Percentiles rank a stretch among this genome's conserved stretches.
These are phyloP conservation scores for Isurus oxyrinchus DNA, from an alignment of 2,113 vertebrate species.

Conservation along the genomic window DNA sequence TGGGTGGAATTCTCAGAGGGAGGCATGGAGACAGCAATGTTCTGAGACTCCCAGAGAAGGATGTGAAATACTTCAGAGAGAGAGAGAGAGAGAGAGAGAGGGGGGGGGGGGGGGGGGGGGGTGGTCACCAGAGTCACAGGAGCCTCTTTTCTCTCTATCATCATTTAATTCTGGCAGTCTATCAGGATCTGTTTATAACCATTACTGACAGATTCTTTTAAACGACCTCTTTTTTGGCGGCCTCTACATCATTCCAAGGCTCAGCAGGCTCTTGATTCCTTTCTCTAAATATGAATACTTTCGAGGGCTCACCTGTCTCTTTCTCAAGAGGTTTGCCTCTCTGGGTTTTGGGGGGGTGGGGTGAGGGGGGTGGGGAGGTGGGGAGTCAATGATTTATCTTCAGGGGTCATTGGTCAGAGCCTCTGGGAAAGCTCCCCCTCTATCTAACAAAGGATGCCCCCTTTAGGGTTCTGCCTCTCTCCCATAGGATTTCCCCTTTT, in stretches of 20 bases:
- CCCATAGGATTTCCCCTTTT: neutral
- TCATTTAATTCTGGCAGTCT: neutral
- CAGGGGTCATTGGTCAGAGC: neutral
- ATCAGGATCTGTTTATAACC: neutral
- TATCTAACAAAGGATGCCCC: neutral
- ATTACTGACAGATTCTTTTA: neutral
- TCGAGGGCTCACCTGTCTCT: neutral
- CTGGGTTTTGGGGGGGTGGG: too few species aligned
- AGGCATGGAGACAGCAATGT: too few species aligned
- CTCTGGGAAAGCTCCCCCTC: neutral
- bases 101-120: too few species aligned
- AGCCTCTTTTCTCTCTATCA: too few species aligned
- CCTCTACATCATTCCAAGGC: neutral
- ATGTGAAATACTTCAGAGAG: too few species aligned
- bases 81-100: too few species aligned
- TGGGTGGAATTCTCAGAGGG: too few species aligned
- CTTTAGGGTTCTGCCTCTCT: neutral
- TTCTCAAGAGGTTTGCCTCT: neutral
- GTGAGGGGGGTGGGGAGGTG: too few species aligned
- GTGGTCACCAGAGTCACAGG: too few species aligned
- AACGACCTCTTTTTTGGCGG: neutral
- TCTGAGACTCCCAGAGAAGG: too few species aligned
- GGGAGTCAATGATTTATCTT: neutral
- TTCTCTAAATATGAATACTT: neutral
- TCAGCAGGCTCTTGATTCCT: neutral